Base-by-base conservation (phyloP, 1,140 invertebrate genomes). In the Hermetia illucens region DNA sequence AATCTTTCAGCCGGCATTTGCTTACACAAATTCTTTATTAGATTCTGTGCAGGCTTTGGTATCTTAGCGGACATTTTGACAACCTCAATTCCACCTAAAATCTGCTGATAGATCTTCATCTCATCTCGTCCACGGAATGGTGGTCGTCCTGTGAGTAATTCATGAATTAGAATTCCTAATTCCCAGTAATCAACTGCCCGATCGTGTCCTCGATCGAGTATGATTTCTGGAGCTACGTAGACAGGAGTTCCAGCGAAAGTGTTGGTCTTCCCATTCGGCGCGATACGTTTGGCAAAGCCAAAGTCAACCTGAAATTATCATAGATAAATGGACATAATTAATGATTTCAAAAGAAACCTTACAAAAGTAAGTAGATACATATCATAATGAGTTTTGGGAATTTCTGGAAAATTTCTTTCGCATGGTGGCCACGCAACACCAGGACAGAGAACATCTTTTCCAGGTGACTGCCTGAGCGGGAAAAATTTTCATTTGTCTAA, bases 91-190 rank as follows among this genome's bases (percentile, higher is more conserved):
- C 68, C 58, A 53, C 88, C 88, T 18, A 85, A 58, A 44, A 98
- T 98, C 33, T 89, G 76, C 49, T 95, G 96, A 60, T 98, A 98
- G 0, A 92, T 98, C 52, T 89, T 90, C 79, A 98, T 91, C 47
- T 95, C 90, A 54, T 76, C 74, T 3, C 76, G 77, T 2, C 81
- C 88, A 30, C 85, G 76, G 62, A 97, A 98, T 1, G 94, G 95
- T 6, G 94, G 92, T 48, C 84, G 92, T 31, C 93, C 92, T 8
- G 85, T 81, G 1, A 96, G 64, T 12, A 97, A 68, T 65, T 97
- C 93, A 58, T 82, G 91, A 43, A 92, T 82, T 1, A 96, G 71
- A 27, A 96, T 85, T 1, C 93, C 93, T 21, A 94, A 62, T 0
- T 90, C 86, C 93, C 93, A 97, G 56, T 89, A 93, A 65, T 97